Evolutionary conservation across 2,888 invertebrate species (phyloP).

Genomic region (Hetaerina titia): DNA sequence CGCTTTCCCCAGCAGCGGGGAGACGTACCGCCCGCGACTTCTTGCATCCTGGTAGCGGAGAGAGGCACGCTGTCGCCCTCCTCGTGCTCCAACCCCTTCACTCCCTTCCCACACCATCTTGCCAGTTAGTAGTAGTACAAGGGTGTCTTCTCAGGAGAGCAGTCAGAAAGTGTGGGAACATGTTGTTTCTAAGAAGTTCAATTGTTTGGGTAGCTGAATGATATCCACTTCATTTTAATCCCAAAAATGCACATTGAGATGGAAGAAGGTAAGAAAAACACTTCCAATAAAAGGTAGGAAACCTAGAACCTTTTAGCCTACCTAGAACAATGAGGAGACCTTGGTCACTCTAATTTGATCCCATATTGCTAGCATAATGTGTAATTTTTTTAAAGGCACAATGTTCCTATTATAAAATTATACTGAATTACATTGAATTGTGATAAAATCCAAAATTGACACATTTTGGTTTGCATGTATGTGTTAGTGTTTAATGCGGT

Average conservation of each 20-base stretch:
- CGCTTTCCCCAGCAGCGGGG: background rate
- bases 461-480: too few relatives aligned
- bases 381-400: too few relatives aligned
- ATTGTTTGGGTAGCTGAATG: background rate
- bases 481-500: too few relatives aligned
- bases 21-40: slow-evolving; percentile 12
- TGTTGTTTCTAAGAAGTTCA: background rate
- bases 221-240: background rate
- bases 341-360: too few relatives aligned
- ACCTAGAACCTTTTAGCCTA: too few relatives aligned
- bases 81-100: slow-evolving; percentile 45
- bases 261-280: background rate
- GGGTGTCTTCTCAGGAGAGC: background rate
- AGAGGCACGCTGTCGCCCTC: slow-evolving; percentile 54
- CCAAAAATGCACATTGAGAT: background rate
- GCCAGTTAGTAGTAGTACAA: too few relatives aligned
- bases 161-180: background rate
- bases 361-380: too few relatives aligned
- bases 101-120: background rate
- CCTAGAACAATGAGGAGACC: too few relatives aligned
- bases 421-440: too few relatives aligned
- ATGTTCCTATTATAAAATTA: too few relatives aligned
- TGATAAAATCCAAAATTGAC: too few relatives aligned
- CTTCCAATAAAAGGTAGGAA: background rate
- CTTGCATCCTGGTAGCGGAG: slow-evolving; percentile 10